Base-by-base conservation (phyloP, 2,113 vertebrate genomes). In the Apteryx mantelli region DNA sequence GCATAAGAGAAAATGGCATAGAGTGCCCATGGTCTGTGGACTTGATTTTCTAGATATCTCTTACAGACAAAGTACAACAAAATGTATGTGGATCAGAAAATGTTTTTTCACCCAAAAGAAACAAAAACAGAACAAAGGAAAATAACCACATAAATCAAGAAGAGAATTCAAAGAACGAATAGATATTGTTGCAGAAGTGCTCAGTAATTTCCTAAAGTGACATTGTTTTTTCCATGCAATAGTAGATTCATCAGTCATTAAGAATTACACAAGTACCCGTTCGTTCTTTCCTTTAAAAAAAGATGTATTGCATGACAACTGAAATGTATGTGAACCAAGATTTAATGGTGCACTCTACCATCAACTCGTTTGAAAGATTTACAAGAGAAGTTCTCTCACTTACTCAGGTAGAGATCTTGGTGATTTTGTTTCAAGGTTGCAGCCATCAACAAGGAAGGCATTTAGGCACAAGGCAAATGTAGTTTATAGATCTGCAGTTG, bases 191-290 rank as follows among this genome's bases (percentile, higher is more conserved):
- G 52, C 25, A 55, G 69, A 75, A 50, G 11, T 3, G 8, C 38
- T 48, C 74, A 26, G 30, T 63, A 91, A 65, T 87, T 96, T 90
- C 55, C 69, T 91, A 8, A 50, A 88, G 82, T 64, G 82, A 70
- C 88, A 48, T 52, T 75, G 13, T 90, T 91, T 94, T 94, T 68
- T 55, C 89, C 68, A 48, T 86, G 68, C 77, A 82, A 4, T 70
- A 60, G 21, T 69, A 87, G 21, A 75, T 97, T 93, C 86, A 60
- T 70, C 69, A 88, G 81, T 95, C 91, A 71, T 81, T 95, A 95
- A 93, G 70, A 96, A 94, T 95, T 94, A 91, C 40, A 19, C 22
- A 42, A 86, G 30, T 58, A 80, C 17, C 65, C 89, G 52, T 88
- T 88, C 2, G 0, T 73, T 78, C 75, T 85, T 91, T 53, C 71